Evolutionary conservation across 1,140 invertebrate species (phyloP), one percentile per base, ranked within the genome.

Genomic region (Drosophila repletoides): DNA sequence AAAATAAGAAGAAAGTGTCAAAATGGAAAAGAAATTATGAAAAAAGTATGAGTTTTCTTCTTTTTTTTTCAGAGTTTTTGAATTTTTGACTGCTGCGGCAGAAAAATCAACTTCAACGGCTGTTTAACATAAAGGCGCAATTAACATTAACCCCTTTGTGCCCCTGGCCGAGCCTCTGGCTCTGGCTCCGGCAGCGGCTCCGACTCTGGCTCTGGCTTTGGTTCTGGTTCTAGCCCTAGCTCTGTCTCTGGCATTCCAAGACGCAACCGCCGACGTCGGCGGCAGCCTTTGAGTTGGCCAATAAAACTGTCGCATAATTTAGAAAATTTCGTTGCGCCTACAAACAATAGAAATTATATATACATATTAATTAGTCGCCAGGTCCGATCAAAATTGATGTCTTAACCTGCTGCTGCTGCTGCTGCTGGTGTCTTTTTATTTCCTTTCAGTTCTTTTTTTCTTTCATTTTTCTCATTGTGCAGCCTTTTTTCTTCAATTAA

Each of bases 291-390:
- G 40, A 63, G 48, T 52, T 36, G 43, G 38, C 70, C 73, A 61
- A 83, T 83, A 84, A 84, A 84, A 84, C 75, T 86, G 80, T 84
- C 80, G 80, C 80, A 84, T 84, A 84, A 80, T 75, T 84, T 69
- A 84, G 31, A 61, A n/a, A 63, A 76, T 56, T 67, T 66, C 72
- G 53, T 72, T 65, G 64, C 59, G 40, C 59, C 49, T 12, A 6
- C 33, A 21, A 48, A 68, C 59, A 63, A 68, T 68, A 15, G 21
- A 40, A 51, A 31, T 14, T 21, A 12, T 1, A 15, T 72, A 68
- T 68, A 68, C 51, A 71, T 83, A 67, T 73, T 69, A 83, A 81
- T 80, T 69, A 69, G 24, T 10, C 14, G 36, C 40, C 28, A 21
- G 6, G 6, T 14, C 21, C 36, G 14, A 55, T 55, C 41, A 14